These are phyloP conservation scores for Hemitrygon akajei DNA, from an alignment of 2,797 vertebrate genomes.

Conservation along the genomic window DNA sequence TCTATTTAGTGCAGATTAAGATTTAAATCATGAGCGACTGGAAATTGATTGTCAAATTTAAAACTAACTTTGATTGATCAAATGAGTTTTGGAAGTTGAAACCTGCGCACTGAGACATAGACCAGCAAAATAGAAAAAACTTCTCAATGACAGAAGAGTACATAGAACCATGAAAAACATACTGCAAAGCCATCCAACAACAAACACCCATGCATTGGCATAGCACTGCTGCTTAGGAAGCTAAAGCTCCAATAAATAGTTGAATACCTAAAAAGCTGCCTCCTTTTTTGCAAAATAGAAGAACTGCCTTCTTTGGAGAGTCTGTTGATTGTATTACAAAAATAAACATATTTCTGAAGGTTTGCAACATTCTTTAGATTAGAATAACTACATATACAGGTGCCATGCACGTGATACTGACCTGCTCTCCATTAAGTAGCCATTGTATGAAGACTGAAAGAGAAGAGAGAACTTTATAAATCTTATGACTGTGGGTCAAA, in stretches of 20 bases:
- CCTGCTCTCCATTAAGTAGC: conserved; percentile 94
- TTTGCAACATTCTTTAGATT: conserved; percentile 18
- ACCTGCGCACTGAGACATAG: neutral
- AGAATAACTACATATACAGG: neutral
- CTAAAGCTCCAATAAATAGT: conserved; percentile 28
- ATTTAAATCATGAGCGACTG: conserved; percentile 8
- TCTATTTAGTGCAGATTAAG: neutral
- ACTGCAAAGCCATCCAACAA: conserved; percentile 31
- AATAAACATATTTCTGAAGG: conserved; percentile 41
- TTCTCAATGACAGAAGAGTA: neutral
- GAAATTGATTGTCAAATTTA: neutral
- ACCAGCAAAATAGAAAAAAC: conserved; percentile 9
- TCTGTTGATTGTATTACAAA: conserved; percentile 74
- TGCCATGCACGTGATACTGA: conserved; percentile 56
- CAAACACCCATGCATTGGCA: conserved; percentile 32
- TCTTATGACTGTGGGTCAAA: neutral
- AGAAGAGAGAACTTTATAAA: neutral
- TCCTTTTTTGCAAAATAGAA: conserved; percentile 86
- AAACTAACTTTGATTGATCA: neutral
- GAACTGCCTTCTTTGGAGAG: conserved; percentile 88
- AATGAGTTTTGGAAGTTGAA: neutral
- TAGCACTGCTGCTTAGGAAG: conserved; percentile 22
- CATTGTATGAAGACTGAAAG: conserved; percentile 65
- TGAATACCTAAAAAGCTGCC: conserved; percentile 88
- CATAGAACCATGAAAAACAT: conserved; percentile 10